Percentiles rank a stretch among this genome's conserved stretches.
Conservation (phyloP, 2,797 vertebrate species). For the Diglossa cyanea region DNA sequence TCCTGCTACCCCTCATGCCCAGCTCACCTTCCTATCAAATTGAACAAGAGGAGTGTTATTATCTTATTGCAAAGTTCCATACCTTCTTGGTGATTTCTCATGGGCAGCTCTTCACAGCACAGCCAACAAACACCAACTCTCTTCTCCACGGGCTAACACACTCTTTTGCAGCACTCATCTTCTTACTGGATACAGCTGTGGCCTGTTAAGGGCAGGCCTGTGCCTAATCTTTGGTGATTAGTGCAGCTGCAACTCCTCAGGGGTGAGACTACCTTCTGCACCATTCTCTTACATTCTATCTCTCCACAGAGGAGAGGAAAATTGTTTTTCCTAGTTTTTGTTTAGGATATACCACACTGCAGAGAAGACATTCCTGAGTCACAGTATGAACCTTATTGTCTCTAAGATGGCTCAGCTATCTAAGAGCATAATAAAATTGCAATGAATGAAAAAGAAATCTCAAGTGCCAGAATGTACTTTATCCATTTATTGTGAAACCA, state of each 20-base stretch:
- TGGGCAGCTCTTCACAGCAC: no score
- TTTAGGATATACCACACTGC: rapidly evolving
- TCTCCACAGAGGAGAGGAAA: neutral
- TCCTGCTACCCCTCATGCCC: neutral
- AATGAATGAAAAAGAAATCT: neutral
- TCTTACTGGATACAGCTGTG: no score
- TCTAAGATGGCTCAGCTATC: neutral
- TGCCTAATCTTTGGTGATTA: no score
- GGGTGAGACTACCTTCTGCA: no score
- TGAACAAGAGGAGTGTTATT: neutral
- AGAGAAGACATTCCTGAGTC: neutral
- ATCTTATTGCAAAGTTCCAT: no score
- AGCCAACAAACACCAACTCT: no score
- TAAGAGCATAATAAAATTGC: neutral
- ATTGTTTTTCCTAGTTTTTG: neutral
- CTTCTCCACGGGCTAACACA: no score
- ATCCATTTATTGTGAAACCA: neutral
- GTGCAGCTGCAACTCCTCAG: no score
- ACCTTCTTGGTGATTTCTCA: no score
- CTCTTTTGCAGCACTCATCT: no score
- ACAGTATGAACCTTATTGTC: neutral
- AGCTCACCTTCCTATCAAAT: neutral
- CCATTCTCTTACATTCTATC: no score
- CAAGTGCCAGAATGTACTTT: neutral
- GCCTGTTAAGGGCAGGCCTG: no score